These are phyloP conservation scores for Epizoanthus scotinus DNA, from an alignment of 92 coral and sea anemone genomes.

Conservation along the genomic window DNA sequence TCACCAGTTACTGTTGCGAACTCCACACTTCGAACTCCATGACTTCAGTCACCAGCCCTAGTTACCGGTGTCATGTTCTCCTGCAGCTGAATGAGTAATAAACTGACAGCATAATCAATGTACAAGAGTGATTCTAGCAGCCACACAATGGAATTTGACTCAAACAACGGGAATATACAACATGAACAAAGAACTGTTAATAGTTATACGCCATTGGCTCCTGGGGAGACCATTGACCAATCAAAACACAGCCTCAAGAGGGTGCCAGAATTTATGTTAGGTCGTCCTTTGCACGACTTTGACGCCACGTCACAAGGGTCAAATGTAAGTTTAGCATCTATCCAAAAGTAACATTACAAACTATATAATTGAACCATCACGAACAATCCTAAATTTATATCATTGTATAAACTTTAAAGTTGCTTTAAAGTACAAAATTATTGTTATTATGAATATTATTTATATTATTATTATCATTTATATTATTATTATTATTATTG, in stretches of 20 bases:
- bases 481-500: too few relatives aligned
- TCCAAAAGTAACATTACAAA: too few relatives aligned
- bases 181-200: not conserved
- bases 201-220: not conserved
- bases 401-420: too few relatives aligned
- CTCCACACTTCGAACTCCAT: too few relatives aligned
- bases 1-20: too few relatives aligned
- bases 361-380: too few relatives aligned
- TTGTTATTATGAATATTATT: too few relatives aligned
- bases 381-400: too few relatives aligned
- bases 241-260: not conserved
- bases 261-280: conserved; percentile 71
- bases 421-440: too few relatives aligned
- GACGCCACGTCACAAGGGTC: conserved; percentile 58
- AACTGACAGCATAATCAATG: conserved; percentile 22
- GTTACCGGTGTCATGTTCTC: not conserved
- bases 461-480: too few relatives aligned
- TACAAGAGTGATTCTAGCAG: not conserved
- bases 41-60: too few relatives aligned
- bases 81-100: not conserved
- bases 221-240: not conserved
- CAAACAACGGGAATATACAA: not conserved
- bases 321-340: conserved; percentile 1
- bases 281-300: conserved; percentile 75
- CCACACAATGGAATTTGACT: conserved; percentile 7